Conservation (phyloP, 2,113 vertebrate genomes). For the Passer montanus region DNA sequence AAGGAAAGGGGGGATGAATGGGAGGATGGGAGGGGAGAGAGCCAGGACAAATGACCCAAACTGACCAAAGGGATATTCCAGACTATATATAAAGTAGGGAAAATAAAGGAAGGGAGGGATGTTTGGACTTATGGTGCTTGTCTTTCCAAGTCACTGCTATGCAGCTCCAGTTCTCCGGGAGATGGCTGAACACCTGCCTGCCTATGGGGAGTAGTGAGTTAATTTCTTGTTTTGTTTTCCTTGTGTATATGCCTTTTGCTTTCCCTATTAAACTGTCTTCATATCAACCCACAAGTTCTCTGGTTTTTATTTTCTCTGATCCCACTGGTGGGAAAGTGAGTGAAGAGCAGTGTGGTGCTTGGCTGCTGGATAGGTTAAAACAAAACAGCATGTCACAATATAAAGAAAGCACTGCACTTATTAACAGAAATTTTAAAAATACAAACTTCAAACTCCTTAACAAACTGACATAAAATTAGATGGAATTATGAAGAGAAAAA, state of each 20-base stretch:
- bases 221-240: neutral
- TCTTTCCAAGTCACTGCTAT: neutral
- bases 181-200: neutral
- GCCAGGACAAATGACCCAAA: neutral
- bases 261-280: neutral
- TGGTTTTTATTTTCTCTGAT: neutral
- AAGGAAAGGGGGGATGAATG: fast-evolving
- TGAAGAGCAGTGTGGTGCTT: neutral
- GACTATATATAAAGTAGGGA: fast-evolving
- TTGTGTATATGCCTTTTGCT: neutral
- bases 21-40: neutral
- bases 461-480: neutral
- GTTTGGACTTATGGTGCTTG: neutral
- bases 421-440: neutral
- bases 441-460: neutral
- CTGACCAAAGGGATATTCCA: neutral
- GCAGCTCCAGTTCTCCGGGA: neutral
- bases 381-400: neutral
- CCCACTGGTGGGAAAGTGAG: neutral
- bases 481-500: neutral
- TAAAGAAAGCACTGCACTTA: neutral
- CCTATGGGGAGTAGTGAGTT: neutral
- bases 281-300: neutral
- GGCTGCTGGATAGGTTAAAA: neutral
- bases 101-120: neutral